Conservation (phyloP, 2,113 vertebrate genomes). For the Odocoileus hemionus region DNA sequence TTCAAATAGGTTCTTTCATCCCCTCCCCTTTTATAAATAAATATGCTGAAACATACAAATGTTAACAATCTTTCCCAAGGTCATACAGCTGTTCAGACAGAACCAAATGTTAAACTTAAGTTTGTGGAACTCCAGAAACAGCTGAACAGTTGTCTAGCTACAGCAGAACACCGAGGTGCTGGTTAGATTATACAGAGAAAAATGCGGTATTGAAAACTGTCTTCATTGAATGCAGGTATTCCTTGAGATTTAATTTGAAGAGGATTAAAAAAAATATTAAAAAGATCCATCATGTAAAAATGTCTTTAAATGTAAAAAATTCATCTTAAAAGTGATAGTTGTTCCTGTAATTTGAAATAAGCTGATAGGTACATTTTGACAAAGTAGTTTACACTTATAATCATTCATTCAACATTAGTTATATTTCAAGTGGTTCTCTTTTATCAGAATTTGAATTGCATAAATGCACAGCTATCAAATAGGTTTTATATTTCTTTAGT, state of each 20-base stretch:
- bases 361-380: neutral
- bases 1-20: neutral
- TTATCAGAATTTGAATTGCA: conserved; percentile 31
- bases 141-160: neutral
- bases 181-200: conserved; percentile 20
- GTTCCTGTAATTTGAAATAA: neutral
- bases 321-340: neutral
- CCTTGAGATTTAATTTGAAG: conserved; percentile 20
- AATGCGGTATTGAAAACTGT: neutral
- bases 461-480: conserved; percentile 1
- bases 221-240: neutral
- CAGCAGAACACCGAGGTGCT: neutral
- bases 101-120: neutral
- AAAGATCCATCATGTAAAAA: conserved; percentile 9
- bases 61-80: neutral
- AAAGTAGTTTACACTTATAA: conserved; percentile 15
- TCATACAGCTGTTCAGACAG: neutral
- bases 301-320: neutral
- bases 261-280: neutral
- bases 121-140: neutral
- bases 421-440: neutral
- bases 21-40: neutral
- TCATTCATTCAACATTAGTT: conserved; percentile 22
- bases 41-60: neutral
- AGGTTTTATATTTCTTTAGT: conserved; percentile 4